Percentiles rank a stretch among this genome's conserved stretches.
Evolutionary conservation across 1,140 invertebrate genomes (phyloP).

Genomic region (Aphelinus atriplicis): DNA sequence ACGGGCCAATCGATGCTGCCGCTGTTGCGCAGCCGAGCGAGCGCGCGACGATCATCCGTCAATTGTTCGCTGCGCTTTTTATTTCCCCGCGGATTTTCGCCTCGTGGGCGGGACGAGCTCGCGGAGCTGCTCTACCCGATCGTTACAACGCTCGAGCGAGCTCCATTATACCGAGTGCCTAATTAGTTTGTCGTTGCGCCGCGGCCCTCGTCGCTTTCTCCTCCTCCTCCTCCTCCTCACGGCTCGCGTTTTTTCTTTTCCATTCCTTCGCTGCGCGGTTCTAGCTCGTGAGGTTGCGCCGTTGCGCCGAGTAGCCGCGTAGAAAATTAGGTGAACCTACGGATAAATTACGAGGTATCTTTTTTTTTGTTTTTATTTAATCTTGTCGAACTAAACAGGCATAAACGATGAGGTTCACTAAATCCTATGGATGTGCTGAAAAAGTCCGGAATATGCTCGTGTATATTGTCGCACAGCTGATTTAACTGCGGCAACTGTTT

Average conservation of each 20-base stretch:
- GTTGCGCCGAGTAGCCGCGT: too few species aligned
- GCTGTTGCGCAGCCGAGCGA: neutral
- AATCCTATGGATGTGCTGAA: too few species aligned
- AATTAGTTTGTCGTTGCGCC: conserved; percentile 42
- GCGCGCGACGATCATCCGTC: neutral
- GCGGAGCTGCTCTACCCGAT: conserved; percentile 37
- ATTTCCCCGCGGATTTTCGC: neutral
- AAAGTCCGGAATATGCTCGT: too few species aligned
- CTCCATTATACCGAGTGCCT: conserved; percentile 37
- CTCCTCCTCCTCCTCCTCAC: conserved; percentile 18
- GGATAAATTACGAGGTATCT: too few species aligned
- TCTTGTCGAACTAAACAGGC: too few species aligned
- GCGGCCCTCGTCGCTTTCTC: neutral
- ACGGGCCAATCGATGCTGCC: conserved; percentile 15
- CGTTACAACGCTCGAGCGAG: conserved; percentile 38
- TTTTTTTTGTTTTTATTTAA: too few species aligned
- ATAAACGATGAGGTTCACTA: too few species aligned
- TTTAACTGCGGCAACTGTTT: too few species aligned
- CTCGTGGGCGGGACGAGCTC: conserved; percentile 5
- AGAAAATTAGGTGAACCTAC: too few species aligned
- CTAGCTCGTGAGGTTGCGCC: too few species aligned
- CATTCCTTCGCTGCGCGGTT: neutral
- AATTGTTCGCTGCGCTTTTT: neutral
- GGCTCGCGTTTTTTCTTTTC: conserved; percentile 1
- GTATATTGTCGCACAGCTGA: too few species aligned